These are phyloP conservation scores for Gorsachius magnificus DNA, from an alignment of 2,797 vertebrate species.

Conservation along the genomic window DNA sequence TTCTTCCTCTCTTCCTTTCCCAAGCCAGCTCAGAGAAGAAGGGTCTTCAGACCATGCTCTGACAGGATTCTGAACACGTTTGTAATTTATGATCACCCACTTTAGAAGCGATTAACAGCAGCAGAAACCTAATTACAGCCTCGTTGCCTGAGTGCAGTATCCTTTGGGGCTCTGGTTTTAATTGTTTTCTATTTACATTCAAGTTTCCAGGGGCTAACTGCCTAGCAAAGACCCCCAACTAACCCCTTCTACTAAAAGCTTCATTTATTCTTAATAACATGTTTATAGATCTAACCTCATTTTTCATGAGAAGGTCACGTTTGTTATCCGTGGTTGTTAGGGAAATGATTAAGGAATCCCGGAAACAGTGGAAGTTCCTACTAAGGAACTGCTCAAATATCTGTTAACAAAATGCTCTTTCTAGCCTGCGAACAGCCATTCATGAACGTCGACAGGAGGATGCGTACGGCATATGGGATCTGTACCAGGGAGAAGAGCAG, in stretches of 20 bases:
- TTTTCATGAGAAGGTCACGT: constrained; percentile 61
- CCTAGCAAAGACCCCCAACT: constrained; percentile 59
- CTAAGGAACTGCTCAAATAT: constrained; percentile 7
- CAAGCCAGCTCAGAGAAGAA: not conserved
- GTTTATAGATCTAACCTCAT: constrained; percentile 52
- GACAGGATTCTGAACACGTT: constrained; percentile 2
- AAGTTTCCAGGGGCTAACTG: constrained; percentile 63
- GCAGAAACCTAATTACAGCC: constrained; percentile 64
- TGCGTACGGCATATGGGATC: not conserved
- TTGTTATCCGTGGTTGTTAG: constrained; percentile 60
- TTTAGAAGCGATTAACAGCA: constrained; percentile 53
- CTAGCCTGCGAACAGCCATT: not conserved
- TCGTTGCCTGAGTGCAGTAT: constrained; percentile 14
- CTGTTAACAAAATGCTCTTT: not conserved
- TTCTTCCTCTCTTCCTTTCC: not conserved
- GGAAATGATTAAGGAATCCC: constrained; percentile 70
- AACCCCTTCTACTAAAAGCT: constrained; percentile 68
- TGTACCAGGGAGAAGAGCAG: constrained; percentile 12
- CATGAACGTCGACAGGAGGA: not conserved
- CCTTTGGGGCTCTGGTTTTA: constrained; percentile 39
- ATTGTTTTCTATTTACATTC: constrained; percentile 69
- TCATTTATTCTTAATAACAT: constrained; percentile 69
- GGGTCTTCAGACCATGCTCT: not conserved
- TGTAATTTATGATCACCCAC: constrained; percentile 60
- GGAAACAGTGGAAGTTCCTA: constrained; percentile 49